These are phyloP conservation scores for Cryptophagus acutangulus DNA, from an alignment of 2,888 invertebrate genomes.

Conservation along the genomic window DNA sequence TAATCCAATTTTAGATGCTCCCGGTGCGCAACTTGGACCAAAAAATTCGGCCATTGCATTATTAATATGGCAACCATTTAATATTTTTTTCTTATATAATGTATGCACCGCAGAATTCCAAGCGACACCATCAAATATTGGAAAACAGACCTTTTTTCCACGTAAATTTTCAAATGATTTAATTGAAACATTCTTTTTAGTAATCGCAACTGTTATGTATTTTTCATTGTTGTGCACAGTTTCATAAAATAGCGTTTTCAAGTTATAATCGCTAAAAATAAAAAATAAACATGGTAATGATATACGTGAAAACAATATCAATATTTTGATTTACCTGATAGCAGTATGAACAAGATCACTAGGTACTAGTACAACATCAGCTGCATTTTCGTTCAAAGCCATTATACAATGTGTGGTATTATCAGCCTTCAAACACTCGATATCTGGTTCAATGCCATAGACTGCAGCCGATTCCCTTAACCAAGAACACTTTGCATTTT, in stretches of 20 bases:
- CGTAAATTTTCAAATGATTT: slow-evolving; percentile 58
- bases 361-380: slow-evolving; percentile 68
- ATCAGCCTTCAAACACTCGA: slow-evolving; percentile 67
- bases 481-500: slow-evolving; percentile 75
- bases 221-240: slow-evolving; percentile 56
- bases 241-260: slow-evolving; percentile 60
- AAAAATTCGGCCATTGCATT: slow-evolving; percentile 57
- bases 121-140: slow-evolving; percentile 70
- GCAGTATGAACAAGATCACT: slow-evolving; percentile 69
- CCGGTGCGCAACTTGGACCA: slow-evolving; percentile 59
- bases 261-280: slow-evolving; percentile 50
- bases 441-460: slow-evolving; percentile 70
- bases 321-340: slow-evolving; percentile 52
- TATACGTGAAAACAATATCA: slow-evolving; percentile 7
- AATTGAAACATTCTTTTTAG: slow-evolving; percentile 56
- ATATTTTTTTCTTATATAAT: slow-evolving; percentile 41
- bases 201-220: slow-evolving; percentile 64
- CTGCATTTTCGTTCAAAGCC: slow-evolving; percentile 56
- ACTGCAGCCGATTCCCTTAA: slow-evolving; percentile 68
- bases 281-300: slow-evolving; percentile 6
- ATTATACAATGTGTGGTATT: slow-evolving; percentile 63
- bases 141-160: slow-evolving; percentile 73
- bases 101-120: slow-evolving; percentile 57
- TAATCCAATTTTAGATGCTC: slow-evolving; percentile 36
- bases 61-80: slow-evolving; percentile 46